Evolutionary conservation across 2,888 invertebrate species (phyloP), one percentile per base, ranked within the genome.

Genomic region (Drosophila eohydei): DNA sequence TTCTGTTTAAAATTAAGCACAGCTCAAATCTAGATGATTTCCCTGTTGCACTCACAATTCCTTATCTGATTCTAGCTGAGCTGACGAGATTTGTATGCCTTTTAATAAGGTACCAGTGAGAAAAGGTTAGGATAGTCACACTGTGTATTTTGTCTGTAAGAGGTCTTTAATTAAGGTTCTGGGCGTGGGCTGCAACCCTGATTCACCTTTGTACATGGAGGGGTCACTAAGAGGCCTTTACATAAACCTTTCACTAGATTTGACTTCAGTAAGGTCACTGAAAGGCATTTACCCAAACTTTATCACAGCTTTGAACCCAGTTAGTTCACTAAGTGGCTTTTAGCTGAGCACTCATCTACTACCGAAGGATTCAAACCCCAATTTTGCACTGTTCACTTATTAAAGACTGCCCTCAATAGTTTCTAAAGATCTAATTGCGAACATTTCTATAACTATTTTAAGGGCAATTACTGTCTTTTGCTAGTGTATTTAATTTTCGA

Each of bases 401-500:
- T 50, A 50, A 7, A 32, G 12, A 1, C 3, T 51, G 14, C 8
- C 21, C 34, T 7, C 16, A 54, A 38, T 2, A 11, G 6, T 54
- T 30, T 28, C 14, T n/a, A 26, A 14, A 30, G 28, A 40, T 54
- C 38, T 30, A 28, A 54, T 40, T 30, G n/a, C 40, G 9, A 40
- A 6, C n/a, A 38, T 38, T 26, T 28, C 9, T n/a, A 9, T 38
- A 28, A 28, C 40, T 30, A 54, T 40, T 28, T 40, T 11, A 8
- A 28, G 9, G 9, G 28, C 28, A 40, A 21, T 11, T 16, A 7
- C 32, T 3, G 16, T 26, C 7, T 11, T 16, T 28, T 28, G 50
- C 51, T 36, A 66, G 66, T 40, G 66, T 58, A 66, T 66, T 58
- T 2, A 38, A 36, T 38, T 67, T 52, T 67, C 64, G 64, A 3